phyloP scores from a whole-genome alignment of 2,888 invertebrate genomes.

The Leptopilina drosophilae region DNA sequence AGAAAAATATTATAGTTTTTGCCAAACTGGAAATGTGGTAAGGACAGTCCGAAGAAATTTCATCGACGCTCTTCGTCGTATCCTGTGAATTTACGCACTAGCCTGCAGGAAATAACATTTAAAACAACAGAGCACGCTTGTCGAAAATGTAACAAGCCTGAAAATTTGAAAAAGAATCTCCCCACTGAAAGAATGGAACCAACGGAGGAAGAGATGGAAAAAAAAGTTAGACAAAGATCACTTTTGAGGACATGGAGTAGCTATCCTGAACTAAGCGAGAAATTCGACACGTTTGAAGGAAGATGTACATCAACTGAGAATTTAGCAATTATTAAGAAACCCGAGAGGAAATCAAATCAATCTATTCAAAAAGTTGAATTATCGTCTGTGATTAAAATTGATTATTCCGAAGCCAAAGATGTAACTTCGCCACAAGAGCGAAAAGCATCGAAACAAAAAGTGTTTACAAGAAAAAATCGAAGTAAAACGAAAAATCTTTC shows the following conservation, averaged over 20 bases:
- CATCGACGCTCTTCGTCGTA: slow-evolving; percentile 74
- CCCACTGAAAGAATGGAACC: not conserved
- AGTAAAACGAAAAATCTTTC: slow-evolving; percentile 53
- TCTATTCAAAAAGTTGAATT: slow-evolving; percentile 50
- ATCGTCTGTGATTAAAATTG: slow-evolving; percentile 67
- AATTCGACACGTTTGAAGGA: slow-evolving; percentile 51
- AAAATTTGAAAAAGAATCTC: slow-evolving; percentile 25
- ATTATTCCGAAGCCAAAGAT: slow-evolving; percentile 64
- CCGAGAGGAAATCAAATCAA: slow-evolving; percentile 22
- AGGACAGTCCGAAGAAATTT: slow-evolving; percentile 66
- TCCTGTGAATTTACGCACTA: slow-evolving; percentile 68
- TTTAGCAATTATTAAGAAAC: slow-evolving; percentile 44
- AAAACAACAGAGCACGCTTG: not conserved
- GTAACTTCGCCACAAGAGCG: slow-evolving; percentile 30
- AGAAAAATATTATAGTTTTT: slow-evolving; percentile 65
- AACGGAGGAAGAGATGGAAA: not conserved
- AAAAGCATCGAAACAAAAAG: slow-evolving; percentile 57
- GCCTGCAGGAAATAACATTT: slow-evolving; percentile 38
- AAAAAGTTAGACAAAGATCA: not conserved
- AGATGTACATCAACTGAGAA: slow-evolving; percentile 47
- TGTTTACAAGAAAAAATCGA: slow-evolving; percentile 57
- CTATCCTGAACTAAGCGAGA: slow-evolving; percentile 64
- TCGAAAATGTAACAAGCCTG: slow-evolving; percentile 7
- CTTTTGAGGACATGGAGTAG: slow-evolving; percentile 69
- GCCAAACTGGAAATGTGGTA: slow-evolving; percentile 68